These are phyloP conservation scores for Odontocolon sp. DNA, from an alignment of 2,888 invertebrate genomes.

Conservation along the genomic window DNA sequence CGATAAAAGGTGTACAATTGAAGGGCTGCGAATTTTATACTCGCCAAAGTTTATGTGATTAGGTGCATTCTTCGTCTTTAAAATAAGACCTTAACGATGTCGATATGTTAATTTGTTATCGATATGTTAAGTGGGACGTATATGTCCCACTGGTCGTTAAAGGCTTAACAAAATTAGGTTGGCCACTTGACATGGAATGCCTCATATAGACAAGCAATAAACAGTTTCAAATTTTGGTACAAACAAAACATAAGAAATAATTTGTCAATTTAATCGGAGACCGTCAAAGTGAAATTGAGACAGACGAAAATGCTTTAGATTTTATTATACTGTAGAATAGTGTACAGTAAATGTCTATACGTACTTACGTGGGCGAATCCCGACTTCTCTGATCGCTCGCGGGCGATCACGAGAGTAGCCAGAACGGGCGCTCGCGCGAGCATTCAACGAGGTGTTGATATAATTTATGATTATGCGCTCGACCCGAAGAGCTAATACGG, in stretches of 20 bases:
- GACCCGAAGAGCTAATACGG: constrained; percentile 54
- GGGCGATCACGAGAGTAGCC: constrained; percentile 55
- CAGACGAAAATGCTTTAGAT: too few relatives aligned
- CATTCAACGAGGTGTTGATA: constrained; percentile 75
- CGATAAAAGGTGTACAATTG: too few relatives aligned
- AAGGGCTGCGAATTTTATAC: too few relatives aligned
- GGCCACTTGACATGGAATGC: too few relatives aligned
- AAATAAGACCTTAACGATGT: too few relatives aligned
- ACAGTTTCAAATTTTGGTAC: neutral
- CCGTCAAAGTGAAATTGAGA: constrained; percentile 22
- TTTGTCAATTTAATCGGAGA: constrained; percentile 6
- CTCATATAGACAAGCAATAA: neutral
- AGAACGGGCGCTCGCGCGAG: constrained; percentile 55
- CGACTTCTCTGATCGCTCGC: constrained; percentile 66
- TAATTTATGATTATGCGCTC: constrained; percentile 74
- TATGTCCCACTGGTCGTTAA: too few relatives aligned
- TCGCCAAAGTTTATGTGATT: too few relatives aligned
- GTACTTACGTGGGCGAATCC: constrained; percentile 61
- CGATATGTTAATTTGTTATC: too few relatives aligned
- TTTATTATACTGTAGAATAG: too few relatives aligned
- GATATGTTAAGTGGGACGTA: too few relatives aligned
- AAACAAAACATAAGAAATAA: neutral
- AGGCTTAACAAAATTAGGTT: too few relatives aligned
- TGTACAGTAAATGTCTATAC: constrained; percentile 16
- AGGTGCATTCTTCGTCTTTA: too few relatives aligned